Evolutionary conservation across 2,888 invertebrate genomes (phyloP), one percentile per base, ranked within the genome.

Genomic region (Nemotelus nigrinus): DNA sequence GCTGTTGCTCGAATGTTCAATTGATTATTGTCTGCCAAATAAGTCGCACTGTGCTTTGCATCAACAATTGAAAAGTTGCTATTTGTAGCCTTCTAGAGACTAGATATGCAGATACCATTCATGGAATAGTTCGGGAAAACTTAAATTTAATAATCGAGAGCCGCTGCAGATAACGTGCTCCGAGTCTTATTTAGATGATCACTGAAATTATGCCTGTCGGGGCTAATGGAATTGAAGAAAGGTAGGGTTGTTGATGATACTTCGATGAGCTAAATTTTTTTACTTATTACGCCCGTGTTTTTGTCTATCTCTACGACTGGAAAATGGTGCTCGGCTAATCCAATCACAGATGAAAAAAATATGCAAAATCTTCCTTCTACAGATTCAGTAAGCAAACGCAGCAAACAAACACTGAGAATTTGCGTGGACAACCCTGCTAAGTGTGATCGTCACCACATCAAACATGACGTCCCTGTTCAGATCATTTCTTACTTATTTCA

Each of bases 21-120:
- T 74, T 74, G 74, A 74, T 74, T 74, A 74, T 74, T 74, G 74
- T 60, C 74, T 74, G 74, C 74, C 74, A 74, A 74, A 74, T 74
- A 74, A 74, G 60, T 70, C 70, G 74, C 63, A 48, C 60, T 63
- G 74, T 74, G 74, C 55, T 60, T 74, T 74, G 74, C 74, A 74
- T 74, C 60, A 74, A 60, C 74, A 74, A 74, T 74, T 60, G 60
- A 72, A 60, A 44, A 74, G 50, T 74, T 60, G 47, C 74, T 48
- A 60, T 60, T 50, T 74, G 74, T 63, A 55, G 70, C 53, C 70
- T 55, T 70, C 41, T 55, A 55, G 55, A 70, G 70, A 48, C 64
- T 3, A 41, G 70, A 70, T 70, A 70, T 70, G 70, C 70, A 70
- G 70, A 70, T 70, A 70, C 70, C 70, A 55, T 70, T 70, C 55